These are phyloP conservation scores for Bugulina stolonifera DNA, from an alignment of 2,888 invertebrate species.

Conservation along the genomic window DNA sequence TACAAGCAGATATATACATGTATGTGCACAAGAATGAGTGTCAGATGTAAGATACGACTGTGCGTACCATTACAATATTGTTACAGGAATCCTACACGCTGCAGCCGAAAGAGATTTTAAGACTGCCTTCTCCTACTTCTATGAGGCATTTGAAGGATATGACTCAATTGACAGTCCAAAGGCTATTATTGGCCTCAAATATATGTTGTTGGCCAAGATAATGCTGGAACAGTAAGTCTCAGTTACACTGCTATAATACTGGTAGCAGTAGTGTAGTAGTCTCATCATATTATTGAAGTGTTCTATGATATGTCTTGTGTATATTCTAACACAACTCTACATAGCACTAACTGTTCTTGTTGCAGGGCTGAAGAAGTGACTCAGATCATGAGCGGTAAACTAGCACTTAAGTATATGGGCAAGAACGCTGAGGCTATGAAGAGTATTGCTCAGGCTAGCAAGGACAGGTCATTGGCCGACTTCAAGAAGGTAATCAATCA, in stretches of 20 bases:
- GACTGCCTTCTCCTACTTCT: conserved; percentile 98
- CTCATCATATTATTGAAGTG: too few relatives aligned
- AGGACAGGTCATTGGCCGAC: conserved; percentile 91
- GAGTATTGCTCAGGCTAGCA: conserved; percentile 89
- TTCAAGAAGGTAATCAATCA: conserved; percentile 65
- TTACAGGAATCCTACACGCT: conserved; percentile 78
- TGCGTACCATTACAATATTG: conserved; percentile 8
- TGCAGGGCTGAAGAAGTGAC: conserved; percentile 94
- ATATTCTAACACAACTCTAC: too few relatives aligned
- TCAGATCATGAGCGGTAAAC: conserved; percentile 88
- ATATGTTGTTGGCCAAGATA: conserved; percentile 97
- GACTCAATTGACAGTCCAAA: conserved; percentile 85
- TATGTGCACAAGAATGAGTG: too few relatives aligned
- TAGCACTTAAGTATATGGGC: conserved; percentile 92
- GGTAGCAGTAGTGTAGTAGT: too few relatives aligned
- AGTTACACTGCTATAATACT: too few relatives aligned
- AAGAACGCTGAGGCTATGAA: conserved; percentile 96
- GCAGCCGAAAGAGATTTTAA: conserved; percentile 99
- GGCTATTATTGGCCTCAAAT: conserved; percentile 91
- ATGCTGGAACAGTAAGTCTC: conserved; percentile 70
- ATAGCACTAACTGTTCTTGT: too few relatives aligned
- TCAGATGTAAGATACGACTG: too few relatives aligned
- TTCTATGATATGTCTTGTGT: too few relatives aligned
- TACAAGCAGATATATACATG: too few relatives aligned
- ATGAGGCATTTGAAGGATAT: conserved; percentile 98